Conservation (phyloP, 2,797 vertebrate species). For the Petrocephalus schoutedeni region DNA sequence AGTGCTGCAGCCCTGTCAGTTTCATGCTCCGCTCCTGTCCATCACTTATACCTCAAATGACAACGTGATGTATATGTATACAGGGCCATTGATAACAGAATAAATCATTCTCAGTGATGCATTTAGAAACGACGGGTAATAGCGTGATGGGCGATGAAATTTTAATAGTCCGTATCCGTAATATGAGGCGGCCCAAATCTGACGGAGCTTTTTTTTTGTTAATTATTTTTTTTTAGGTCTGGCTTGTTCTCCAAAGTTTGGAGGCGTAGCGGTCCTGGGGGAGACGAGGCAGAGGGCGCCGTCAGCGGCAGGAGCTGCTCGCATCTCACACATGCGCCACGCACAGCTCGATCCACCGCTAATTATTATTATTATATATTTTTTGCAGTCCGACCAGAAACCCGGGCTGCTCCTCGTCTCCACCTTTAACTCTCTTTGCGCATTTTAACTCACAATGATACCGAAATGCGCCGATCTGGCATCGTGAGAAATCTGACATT, state of each 20-base stretch:
- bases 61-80: not conserved
- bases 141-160: not conserved
- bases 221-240: not conserved
- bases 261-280: constrained; percentile 14
- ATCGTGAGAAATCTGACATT: not conserved
- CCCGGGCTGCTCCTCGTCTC: not conserved
- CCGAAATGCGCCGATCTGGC: not conserved
- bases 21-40: not conserved
- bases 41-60: constrained; percentile 4
- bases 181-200: not conserved
- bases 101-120: not conserved
- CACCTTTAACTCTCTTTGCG: not conserved
- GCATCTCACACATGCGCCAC: not conserved
- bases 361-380: not conserved
- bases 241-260: constrained; percentile 6
- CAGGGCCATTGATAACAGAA: not conserved
- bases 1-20: too few species aligned
- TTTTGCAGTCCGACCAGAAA: not conserved
- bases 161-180: not conserved
- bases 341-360: not conserved
- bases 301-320: not conserved
- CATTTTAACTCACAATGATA: not conserved
- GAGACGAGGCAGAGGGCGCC: not conserved
- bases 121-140: not conserved
- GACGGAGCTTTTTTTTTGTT: not conserved